These are phyloP conservation scores for Passerculus sandwichensis DNA, from an alignment of 2,797 vertebrate species.

Conservation along the genomic window DNA sequence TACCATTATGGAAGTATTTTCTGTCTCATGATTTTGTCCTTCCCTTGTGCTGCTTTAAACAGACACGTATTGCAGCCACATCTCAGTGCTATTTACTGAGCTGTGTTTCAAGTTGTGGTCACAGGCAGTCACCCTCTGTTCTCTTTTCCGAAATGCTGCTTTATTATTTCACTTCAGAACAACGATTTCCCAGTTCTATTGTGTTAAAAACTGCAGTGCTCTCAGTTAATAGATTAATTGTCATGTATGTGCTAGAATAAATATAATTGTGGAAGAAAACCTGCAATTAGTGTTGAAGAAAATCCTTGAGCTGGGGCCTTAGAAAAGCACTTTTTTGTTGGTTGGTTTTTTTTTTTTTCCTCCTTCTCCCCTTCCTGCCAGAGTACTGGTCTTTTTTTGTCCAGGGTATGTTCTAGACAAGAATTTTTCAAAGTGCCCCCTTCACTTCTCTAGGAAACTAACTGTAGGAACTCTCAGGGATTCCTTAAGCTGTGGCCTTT, in stretches of 20 bases:
- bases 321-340: neutral
- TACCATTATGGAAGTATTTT: neutral
- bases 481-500: neutral
- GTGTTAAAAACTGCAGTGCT: neutral
- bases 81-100: neutral
- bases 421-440: neutral
- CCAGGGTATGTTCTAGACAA: neutral
- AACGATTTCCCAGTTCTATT: neutral
- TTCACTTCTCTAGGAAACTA: neutral
- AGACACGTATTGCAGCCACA: rapidly evolving
- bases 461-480: neutral
- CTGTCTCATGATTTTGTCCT: neutral
- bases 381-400: neutral
- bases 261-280: neutral
- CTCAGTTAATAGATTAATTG: neutral
- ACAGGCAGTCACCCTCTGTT: neutral
- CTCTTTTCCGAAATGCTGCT: neutral
- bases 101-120: neutral
- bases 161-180: neutral
- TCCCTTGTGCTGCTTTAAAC: neutral
- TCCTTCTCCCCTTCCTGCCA: neutral
- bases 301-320: neutral
- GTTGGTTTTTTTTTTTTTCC: too few relatives aligned
- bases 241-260: neutral
- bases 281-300: neutral